Evolutionary conservation across 2,797 vertebrate genomes (phyloP), one percentile per base, ranked within the genome.

Genomic region (Pipistrellus pygmaeus): DNA sequence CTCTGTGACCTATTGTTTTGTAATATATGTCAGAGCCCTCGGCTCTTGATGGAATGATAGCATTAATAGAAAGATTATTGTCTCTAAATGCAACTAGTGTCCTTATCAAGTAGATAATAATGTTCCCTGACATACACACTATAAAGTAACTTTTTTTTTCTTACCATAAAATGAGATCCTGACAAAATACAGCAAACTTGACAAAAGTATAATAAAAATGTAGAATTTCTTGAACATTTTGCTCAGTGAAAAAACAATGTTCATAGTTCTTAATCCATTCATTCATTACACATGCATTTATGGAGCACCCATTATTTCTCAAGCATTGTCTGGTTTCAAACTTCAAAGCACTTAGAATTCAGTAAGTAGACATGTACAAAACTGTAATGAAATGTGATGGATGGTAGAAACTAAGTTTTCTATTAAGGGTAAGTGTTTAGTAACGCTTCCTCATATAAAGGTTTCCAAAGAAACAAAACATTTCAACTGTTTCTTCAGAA

Each of bases 91-190:
- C 30, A 85, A 87, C 17, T 17, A 64, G 14, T 87, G 17, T 72
- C 41, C 71, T 76, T 71, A 85, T 82, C 44, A 92, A 93, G 82
- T 23, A 85, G 68, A 88, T 92, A 96, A 62, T 85, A 46, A 82
- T 90, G 1, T 35, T 72, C 14, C 11, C 27, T 90, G 60, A 44
- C 35, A 77, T 44, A 73, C 0, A 85, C 9, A 90, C 30, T 55
- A 32, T 83, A 66, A 66, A 12, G 25, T 62, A 84, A 0, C 13
- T 72, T 95, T 89, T 62, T 62, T 92, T 95, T 89, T 62, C 27
- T 93, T 92, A 68, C 27, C 55, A 66, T 85, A 41, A 87, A 84
- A 84, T 72, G 30, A 87, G 38, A 84, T 76, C n/a, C 25, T 91
- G 46, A 73, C 35, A 77, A 88, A 71, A 87, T 55, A 81, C 6